A percentile compares a stretch with the other conserved stretches of the same genome.
phyloP scores from a whole-genome alignment of 2,888 invertebrate species.

The Plagiodera versicolora region DNA sequence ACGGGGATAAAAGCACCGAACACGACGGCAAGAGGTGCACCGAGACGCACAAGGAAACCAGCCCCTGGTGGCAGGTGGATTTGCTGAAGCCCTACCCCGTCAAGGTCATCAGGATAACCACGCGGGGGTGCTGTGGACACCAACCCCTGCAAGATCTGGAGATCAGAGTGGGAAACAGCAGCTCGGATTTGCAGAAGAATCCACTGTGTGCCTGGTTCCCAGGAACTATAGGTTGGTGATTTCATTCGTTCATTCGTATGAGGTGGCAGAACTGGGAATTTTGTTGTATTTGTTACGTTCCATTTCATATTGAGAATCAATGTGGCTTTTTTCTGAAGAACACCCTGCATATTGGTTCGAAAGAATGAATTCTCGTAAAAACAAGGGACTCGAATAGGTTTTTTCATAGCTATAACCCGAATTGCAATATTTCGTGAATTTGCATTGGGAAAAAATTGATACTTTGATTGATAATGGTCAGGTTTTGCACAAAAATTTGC shows the following conservation, averaged over 20 bases:
- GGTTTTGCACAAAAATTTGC: too few species aligned
- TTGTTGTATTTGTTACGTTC: too few species aligned
- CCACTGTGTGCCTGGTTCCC: slow-evolving; percentile 94
- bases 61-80: slow-evolving; percentile 94
- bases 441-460: not conserved
- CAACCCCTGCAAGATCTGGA: slow-evolving; percentile 87
- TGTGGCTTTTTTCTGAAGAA: too few species aligned
- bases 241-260: too few species aligned
- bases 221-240: slow-evolving; percentile 77
- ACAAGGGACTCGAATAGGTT: too few species aligned
- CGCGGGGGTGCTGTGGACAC: slow-evolving; percentile 82
- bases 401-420: too few species aligned
- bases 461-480: too few species aligned
- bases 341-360: too few species aligned
- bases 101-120: slow-evolving; percentile 83
- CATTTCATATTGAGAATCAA: too few species aligned
- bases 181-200: slow-evolving; percentile 81
- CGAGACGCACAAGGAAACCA: slow-evolving; percentile 85
- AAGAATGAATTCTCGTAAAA: too few species aligned
- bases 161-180: slow-evolving; percentile 89
- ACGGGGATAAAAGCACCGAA: slow-evolving; percentile 80
- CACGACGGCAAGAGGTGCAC: slow-evolving; percentile 88
- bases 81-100: slow-evolving; percentile 81
- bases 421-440: too few species aligned
- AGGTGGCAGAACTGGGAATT: too few species aligned